Evolutionary conservation across 2,888 invertebrate genomes (phyloP).

Genomic region (Mesorhabditis belari): DNA sequence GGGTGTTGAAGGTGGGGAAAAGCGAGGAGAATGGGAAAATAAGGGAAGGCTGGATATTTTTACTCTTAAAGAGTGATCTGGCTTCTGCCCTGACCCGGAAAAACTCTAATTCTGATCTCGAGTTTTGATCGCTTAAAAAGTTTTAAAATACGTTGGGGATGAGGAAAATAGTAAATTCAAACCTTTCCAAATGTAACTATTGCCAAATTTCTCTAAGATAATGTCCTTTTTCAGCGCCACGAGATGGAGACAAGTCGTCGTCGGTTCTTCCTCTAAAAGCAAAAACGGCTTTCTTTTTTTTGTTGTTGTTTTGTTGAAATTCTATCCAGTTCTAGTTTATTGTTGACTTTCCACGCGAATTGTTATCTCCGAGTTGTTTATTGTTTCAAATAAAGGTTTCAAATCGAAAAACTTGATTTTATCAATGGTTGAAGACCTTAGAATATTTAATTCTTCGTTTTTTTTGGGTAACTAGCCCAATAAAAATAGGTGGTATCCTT

Average conservation of each 20-base stretch:
- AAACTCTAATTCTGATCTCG: not conserved
- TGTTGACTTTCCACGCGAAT: not conserved
- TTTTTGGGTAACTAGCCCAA: too few relatives aligned
- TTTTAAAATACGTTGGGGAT: not conserved
- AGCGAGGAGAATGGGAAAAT: not conserved
- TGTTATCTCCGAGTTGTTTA: not conserved
- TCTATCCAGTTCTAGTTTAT: not conserved
- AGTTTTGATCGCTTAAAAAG: not conserved
- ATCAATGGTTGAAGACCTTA: too few relatives aligned
- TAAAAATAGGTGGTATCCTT: too few relatives aligned
- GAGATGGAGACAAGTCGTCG: slow-evolving; percentile 86
- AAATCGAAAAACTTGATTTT: too few relatives aligned
- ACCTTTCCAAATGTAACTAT: not conserved
- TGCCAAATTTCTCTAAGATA: not conserved
- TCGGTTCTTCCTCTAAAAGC: slow-evolving; percentile 74
- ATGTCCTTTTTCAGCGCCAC: slow-evolving; percentile 69
- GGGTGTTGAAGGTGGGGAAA: slow-evolving; percentile 65
- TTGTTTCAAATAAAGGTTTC: too few relatives aligned
- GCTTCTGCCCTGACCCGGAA: too few relatives aligned
- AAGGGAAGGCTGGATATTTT: too few relatives aligned
- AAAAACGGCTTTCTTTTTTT: slow-evolving; percentile 2
- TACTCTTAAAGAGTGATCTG: too few relatives aligned
- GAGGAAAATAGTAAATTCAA: not conserved
- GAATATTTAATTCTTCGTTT: too few relatives aligned
- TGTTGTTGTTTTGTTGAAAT: slow-evolving; percentile 8